phyloP scores from a whole-genome alignment of 2,113 vertebrate species.

The Lampris megalopsis region DNA sequence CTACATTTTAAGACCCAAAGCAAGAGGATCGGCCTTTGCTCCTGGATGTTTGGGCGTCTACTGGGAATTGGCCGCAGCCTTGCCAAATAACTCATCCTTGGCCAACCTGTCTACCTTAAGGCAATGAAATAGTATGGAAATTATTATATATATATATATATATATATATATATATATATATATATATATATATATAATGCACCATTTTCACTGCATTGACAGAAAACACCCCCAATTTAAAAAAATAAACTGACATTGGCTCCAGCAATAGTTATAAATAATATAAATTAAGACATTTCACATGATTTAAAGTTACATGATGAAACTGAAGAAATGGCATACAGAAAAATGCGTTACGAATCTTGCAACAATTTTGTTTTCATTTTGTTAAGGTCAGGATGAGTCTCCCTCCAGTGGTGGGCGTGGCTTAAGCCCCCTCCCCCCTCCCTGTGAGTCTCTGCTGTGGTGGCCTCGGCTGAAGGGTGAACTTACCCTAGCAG shows the following conservation, averaged over 20 bases:
- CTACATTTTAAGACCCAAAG: constrained; percentile 50
- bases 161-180: constrained; percentile 63
- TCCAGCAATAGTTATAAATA: constrained; percentile 83
- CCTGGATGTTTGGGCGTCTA: constrained; percentile 52
- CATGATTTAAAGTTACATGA: constrained; percentile 81
- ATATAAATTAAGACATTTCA: constrained; percentile 85
- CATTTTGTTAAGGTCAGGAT: constrained; percentile 46
- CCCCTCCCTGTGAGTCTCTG: constrained; percentile 87
- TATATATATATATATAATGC: constrained; percentile 59
- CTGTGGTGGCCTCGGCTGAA: constrained; percentile 89
- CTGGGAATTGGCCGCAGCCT: constrained; percentile 52
- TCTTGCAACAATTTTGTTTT: constrained; percentile 84
- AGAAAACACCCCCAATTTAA: constrained; percentile 66
- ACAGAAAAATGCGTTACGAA: constrained; percentile 73
- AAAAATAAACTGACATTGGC: constrained; percentile 63
- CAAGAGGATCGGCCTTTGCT: constrained; percentile 1
- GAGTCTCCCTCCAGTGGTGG: constrained; percentile 66
- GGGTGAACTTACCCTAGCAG: constrained; percentile 98
- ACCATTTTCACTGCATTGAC: constrained; percentile 73
- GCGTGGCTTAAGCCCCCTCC: constrained; percentile 37
- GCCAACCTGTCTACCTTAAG: constrained; percentile 77
- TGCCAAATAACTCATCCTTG: constrained; percentile 69
- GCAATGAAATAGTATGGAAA: constrained; percentile 77
- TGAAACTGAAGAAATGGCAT: constrained; percentile 77
- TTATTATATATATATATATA: constrained; percentile 51